Conservation (phyloP, 1,140 invertebrate species). For the Scaptomyza montana region DNA sequence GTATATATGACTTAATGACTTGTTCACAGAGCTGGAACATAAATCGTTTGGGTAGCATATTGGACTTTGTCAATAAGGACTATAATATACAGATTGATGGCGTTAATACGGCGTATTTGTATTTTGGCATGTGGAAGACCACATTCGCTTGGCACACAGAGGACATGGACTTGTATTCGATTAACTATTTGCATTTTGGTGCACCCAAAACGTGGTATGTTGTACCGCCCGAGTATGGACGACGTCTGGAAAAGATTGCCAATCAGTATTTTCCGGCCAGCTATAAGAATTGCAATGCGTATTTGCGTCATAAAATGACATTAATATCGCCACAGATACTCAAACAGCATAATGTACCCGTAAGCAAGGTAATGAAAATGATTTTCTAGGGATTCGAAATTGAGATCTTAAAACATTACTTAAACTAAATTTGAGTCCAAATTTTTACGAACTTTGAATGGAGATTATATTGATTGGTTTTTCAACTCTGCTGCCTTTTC, state of each 20-base stretch:
- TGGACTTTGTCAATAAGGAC: conserved; percentile 97
- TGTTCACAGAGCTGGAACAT: conserved; percentile 93
- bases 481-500: too few species aligned
- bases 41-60: conserved; percentile 94
- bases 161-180: conserved; percentile 99
- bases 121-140: conserved; percentile 99
- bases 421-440: too few species aligned
- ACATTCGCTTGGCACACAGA: conserved; percentile 99
- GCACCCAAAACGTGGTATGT: conserved; percentile 98
- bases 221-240: conserved; percentile 97
- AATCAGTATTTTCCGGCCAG: conserved; percentile 95
- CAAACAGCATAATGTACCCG: conserved; percentile 97
- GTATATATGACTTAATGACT: conserved; percentile 12
- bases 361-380: conserved; percentile 88
- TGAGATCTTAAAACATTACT: not conserved
- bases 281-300: conserved; percentile 95
- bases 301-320: conserved; percentile 99
- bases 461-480: too few species aligned
- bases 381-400: not conserved
- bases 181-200: conserved; percentile 98
- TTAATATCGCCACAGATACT: conserved; percentile 97
- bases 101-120: conserved; percentile 99
- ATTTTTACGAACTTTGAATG: too few species aligned
- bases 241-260: conserved; percentile 95
- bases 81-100: conserved; percentile 98